Evolutionary conservation across 2,113 vertebrate genomes (phyloP).

Genomic region (Pelvicachromis taeniatus): DNA sequence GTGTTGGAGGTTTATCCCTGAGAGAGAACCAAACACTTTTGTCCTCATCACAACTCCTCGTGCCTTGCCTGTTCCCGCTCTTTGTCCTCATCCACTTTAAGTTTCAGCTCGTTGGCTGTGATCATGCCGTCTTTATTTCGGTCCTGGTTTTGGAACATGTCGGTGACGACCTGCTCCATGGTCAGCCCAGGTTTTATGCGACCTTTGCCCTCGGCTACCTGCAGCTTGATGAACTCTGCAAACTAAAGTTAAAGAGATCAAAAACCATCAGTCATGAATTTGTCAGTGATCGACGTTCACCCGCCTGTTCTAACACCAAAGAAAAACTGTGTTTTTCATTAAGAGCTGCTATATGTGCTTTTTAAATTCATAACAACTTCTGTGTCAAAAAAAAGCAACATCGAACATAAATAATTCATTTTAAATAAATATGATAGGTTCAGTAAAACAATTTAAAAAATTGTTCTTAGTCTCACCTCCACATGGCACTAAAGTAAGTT

Average conservation of each 20-base stretch:
- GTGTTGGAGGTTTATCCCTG: slow-evolving; percentile 47
- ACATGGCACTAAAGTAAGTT: neutral
- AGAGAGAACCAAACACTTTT: slow-evolving; percentile 19
- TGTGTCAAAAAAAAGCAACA: neutral
- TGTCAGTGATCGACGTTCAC: neutral
- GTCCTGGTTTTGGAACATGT: slow-evolving; percentile 97
- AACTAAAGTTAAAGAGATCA: slow-evolving; percentile 72
- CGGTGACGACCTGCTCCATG: slow-evolving; percentile 76
- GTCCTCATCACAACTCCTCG: slow-evolving; percentile 82
- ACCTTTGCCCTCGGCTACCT: slow-evolving; percentile 85
- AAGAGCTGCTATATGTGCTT: neutral
- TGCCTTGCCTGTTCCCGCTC: slow-evolving; percentile 74
- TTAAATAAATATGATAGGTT: neutral
- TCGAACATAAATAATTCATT: neutral
- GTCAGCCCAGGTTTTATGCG: slow-evolving; percentile 83
- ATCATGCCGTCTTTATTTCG: slow-evolving; percentile 87
- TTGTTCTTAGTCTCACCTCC: neutral
- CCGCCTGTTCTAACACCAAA: neutral
- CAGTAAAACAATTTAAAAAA: neutral
- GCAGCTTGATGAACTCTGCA: slow-evolving; percentile 85
- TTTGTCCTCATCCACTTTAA: slow-evolving; percentile 87
- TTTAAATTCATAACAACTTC: neutral
- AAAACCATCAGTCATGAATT: neutral
- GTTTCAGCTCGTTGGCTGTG: slow-evolving; percentile 84
- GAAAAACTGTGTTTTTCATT: neutral